phyloP scores from a whole-genome alignment of 92 coral and sea anemone genomes.

The Siderastrea siderea region DNA sequence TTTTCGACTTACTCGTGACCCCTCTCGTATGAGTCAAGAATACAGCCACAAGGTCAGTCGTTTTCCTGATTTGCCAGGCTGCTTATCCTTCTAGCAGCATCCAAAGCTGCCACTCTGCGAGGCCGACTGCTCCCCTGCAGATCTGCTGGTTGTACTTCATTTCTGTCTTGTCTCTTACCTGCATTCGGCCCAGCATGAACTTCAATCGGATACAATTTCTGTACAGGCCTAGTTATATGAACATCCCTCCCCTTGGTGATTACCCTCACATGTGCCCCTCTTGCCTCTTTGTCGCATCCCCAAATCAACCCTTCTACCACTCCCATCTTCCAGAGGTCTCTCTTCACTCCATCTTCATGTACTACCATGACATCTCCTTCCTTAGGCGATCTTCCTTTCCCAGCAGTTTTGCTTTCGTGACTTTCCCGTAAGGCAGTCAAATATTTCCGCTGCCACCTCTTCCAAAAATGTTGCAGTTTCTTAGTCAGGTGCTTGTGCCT shows the following conservation, averaged over 20 bases:
- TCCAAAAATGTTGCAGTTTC: conserved; percentile 12
- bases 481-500: conserved; percentile 13
- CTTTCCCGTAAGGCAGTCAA: too few relatives aligned
- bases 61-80: not conserved
- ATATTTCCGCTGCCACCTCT: not conserved
- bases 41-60: not conserved
- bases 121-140: not conserved
- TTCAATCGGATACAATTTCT: conserved; percentile 7
- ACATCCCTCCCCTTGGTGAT: conserved; percentile 10
- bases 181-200: not conserved
- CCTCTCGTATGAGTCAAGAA: not conserved
- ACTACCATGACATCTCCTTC: not conserved
- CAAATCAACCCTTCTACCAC: not conserved
- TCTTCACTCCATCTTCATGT: too few relatives aligned
- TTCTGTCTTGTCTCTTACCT: not conserved
- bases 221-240: not conserved
- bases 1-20: too few relatives aligned
- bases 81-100: not conserved
- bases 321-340: too few relatives aligned
- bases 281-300: not conserved
- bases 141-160: not conserved
- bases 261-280: conserved; percentile 8
- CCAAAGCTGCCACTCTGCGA: conserved; percentile 3
- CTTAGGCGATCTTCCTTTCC: too few relatives aligned
- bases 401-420: too few relatives aligned